Base-by-base conservation (phyloP, 2,797 vertebrate genomes). In the Dicrostonyx torquatus region DNA sequence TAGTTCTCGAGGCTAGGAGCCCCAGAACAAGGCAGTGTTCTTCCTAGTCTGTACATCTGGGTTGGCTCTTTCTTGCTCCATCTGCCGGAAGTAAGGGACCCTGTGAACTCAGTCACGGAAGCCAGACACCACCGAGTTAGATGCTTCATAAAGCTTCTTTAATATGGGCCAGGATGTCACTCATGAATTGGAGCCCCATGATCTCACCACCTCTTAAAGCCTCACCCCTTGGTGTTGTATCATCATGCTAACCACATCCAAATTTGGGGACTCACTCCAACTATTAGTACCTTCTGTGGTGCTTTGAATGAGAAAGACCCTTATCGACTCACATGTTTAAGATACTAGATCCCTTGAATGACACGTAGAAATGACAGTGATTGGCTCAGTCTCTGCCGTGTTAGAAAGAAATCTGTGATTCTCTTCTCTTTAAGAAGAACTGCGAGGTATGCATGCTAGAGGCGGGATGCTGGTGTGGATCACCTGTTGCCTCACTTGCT, bases 371-470 rank as follows among this genome's bases (percentile, higher is more conserved):
- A 14, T 1, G 48, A 9, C 1, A 4, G 0, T 22, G 34, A 37
- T 66, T 50, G 58, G 34, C 10, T 76, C 43, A 17, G 9, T 64
- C 45, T 34, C 17, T 70, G 20, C n/a, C 26, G 40, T 22, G 50
- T 64, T 37, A 77, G 37, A 60, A 64, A 53, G 50, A 64, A 75
- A 43, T 20, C 43, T 12, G 5, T 24, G 26, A 70, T 29, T 3
- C 17, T 58, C 5, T 60, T 70, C 17, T 85, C 50, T 53, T 3
- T 29, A 80, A 84, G 12, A 37, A 48, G 3, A 75, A 14, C 31
- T 2, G 4, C 9, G 45, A 37, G 17, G 0, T 0, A 5, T 40
- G 5, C 24, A 7, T 13, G 14, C 29, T 15, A 17, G 76, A 48
- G 82, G 50, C 60, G 45, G 84, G 92, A 37, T 43, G 31, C 6